A percentile compares a stretch with the other conserved stretches of the same genome.
Conservation (phyloP, 2,888 invertebrate species). For the Dastarcus helophoroides region DNA sequence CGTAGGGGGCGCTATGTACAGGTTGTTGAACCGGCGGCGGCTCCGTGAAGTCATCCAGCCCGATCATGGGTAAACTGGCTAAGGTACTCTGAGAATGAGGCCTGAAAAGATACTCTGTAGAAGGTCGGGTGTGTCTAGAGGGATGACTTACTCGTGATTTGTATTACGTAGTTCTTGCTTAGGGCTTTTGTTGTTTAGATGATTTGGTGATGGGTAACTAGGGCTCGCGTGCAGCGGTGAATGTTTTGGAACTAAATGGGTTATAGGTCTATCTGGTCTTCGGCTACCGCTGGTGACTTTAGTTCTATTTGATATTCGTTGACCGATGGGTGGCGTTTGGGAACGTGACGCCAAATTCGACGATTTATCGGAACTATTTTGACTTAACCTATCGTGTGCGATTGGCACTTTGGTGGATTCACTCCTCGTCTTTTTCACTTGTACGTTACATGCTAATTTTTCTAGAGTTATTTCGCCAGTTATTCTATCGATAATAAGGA, state of each 20-base stretch:
- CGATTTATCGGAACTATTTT: slow-evolving; percentile 13
- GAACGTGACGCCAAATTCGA: slow-evolving; percentile 18
- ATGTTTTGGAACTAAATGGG: slow-evolving; percentile 44
- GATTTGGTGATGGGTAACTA: slow-evolving; percentile 31
- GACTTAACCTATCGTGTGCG: slow-evolving; percentile 23
- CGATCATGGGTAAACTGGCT: slow-evolving; percentile 62
- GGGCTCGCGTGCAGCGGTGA: slow-evolving; percentile 50
- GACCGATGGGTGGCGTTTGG: slow-evolving; percentile 32
- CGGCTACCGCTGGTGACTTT: slow-evolving; percentile 33
- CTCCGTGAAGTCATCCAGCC: slow-evolving; percentile 47
- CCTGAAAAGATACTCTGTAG: too few relatives aligned
- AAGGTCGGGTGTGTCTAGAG: background rate
- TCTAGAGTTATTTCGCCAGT: slow-evolving; percentile 92
- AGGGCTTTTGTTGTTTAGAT: slow-evolving; percentile 29
- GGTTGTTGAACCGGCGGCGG: slow-evolving; percentile 20
- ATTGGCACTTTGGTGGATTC: slow-evolving; percentile 30
- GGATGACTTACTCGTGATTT: slow-evolving; percentile 15
- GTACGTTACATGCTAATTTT: slow-evolving; percentile 81
- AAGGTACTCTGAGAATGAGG: slow-evolving; percentile 58
- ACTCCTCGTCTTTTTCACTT: slow-evolving; percentile 83
- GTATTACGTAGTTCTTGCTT: slow-evolving; percentile 31
- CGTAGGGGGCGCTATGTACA: slow-evolving; percentile 2
- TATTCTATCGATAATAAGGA: slow-evolving; percentile 82
- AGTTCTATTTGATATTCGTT: slow-evolving; percentile 34
- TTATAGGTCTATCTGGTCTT: slow-evolving; percentile 31